Evolutionary conservation across 2,888 invertebrate species (phyloP).

Genomic region (Sthenelais limicola): DNA sequence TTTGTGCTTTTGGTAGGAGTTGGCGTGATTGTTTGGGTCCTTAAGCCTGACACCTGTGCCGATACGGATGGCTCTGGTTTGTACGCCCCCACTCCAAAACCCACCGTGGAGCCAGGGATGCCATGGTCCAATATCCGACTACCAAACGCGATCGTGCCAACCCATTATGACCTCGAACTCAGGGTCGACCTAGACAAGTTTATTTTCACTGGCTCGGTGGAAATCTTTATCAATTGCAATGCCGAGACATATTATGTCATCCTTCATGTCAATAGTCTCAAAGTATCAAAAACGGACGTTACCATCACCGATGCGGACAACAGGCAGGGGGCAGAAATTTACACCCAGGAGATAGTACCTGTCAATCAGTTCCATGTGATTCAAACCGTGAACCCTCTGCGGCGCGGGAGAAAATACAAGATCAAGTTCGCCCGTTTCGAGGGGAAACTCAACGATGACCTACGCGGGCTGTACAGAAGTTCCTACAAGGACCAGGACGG

Average conservation of each 20-base stretch:
- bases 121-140: slow-evolving; percentile 53
- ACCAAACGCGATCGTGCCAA: slow-evolving; percentile 49
- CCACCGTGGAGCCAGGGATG: slow-evolving; percentile 45
- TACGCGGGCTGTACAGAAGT: slow-evolving; percentile 53
- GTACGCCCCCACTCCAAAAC: slow-evolving; percentile 22
- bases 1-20: slow-evolving; percentile 40
- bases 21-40: slow-evolving; percentile 41
- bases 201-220: slow-evolving; percentile 50
- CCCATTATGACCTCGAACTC: slow-evolving; percentile 48
- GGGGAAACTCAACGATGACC: slow-evolving; percentile 49
- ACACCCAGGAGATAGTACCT: slow-evolving; percentile 26
- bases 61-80: neutral
- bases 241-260: slow-evolving; percentile 47
- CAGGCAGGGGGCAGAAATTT: slow-evolving; percentile 14
- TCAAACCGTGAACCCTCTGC: slow-evolving; percentile 44
- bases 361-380: slow-evolving; percentile 52
- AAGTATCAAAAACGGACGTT: slow-evolving; percentile 41
- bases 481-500: slow-evolving; percentile 50
- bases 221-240: slow-evolving; percentile 42
- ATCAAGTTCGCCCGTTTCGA: slow-evolving; percentile 47
- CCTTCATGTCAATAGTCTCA: slow-evolving; percentile 48
- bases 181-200: slow-evolving; percentile 50
- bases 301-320: slow-evolving; percentile 28
- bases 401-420: slow-evolving; percentile 38
- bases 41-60: slow-evolving; percentile 14